These are phyloP conservation scores for Callopanchax toddi DNA, from an alignment of 2,113 vertebrate species.

Conservation along the genomic window DNA sequence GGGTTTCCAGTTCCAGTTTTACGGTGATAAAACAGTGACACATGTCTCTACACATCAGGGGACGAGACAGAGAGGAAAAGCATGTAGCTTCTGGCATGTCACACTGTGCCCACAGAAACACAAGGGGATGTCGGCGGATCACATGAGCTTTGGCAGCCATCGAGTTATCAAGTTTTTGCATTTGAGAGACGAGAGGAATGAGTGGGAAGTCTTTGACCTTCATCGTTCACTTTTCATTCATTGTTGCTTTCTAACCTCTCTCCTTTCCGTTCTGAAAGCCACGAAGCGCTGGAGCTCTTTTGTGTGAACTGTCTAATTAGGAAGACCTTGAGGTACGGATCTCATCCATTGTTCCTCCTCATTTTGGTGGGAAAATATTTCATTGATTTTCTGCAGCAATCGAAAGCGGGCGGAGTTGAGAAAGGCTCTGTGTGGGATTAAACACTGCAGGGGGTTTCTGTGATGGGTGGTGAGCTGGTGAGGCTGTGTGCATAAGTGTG, in stretches of 20 bases:
- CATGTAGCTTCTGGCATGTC: constrained; percentile 37
- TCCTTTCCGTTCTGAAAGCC: constrained; percentile 45
- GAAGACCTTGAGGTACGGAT: constrained; percentile 69
- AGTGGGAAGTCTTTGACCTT: constrained; percentile 67
- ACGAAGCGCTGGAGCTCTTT: constrained; percentile 64
- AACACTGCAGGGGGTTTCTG: constrained; percentile 72
- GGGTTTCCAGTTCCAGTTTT: constrained; percentile 40
- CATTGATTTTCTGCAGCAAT: constrained; percentile 79
- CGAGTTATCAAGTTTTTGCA: constrained; percentile 57
- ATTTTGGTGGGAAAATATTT: constrained; percentile 85
- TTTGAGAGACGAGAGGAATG: constrained; percentile 31
- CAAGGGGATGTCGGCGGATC: constrained; percentile 29
- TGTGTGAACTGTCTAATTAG: constrained; percentile 79
- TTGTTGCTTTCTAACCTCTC: constrained; percentile 12
- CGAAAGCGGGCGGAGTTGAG: constrained; percentile 66
- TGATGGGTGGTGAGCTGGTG: constrained; percentile 39
- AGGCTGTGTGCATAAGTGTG: constrained; percentile 14
- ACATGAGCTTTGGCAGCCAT: constrained; percentile 34
- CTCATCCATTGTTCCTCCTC: constrained; percentile 71
- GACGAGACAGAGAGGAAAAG: constrained; percentile 39
- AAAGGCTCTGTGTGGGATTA: constrained; percentile 79
- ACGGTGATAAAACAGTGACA: constrained; percentile 46
- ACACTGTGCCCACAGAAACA: constrained; percentile 41
- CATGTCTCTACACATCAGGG: constrained; percentile 43
- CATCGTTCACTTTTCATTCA: constrained; percentile 52